Evolutionary conservation across 2,113 vertebrate genomes (phyloP).

Genomic region (Apus apus): DNA sequence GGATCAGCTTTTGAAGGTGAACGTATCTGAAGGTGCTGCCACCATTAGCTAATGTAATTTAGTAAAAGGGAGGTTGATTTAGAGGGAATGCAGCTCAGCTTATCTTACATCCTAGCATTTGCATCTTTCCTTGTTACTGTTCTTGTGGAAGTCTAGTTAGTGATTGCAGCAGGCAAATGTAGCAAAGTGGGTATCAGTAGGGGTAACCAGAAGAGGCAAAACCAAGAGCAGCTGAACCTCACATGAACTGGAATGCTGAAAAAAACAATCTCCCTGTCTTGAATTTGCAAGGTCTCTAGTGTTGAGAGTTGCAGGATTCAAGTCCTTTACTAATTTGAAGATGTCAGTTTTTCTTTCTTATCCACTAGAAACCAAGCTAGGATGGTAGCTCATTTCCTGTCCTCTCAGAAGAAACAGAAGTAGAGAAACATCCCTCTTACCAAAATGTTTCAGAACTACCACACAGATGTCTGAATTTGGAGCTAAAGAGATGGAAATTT

Average conservation of each 20-base stretch:
- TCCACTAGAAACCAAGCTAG: neutral
- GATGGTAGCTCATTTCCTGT: neutral
- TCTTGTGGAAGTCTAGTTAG: neutral
- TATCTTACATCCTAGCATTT: neutral
- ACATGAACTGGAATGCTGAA: neutral
- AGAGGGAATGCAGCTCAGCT: neutral
- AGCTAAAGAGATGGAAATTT: neutral
- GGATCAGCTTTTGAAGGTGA: constrained; percentile 40
- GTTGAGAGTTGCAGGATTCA: neutral
- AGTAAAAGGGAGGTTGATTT: neutral
- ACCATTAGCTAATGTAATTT: constrained; percentile 56
- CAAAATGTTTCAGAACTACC: neutral
- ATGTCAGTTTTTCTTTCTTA: neutral
- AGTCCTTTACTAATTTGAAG: neutral
- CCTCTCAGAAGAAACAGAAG: neutral
- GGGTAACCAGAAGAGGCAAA: neutral
- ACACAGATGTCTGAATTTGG: neutral
- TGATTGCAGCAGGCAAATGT: neutral
- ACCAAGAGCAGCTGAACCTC: neutral
- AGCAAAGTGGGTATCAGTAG: neutral
- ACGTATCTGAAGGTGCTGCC: neutral
- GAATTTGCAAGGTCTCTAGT: neutral
- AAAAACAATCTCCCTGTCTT: neutral
- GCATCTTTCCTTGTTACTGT: neutral
- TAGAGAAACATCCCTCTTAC: neutral